These are phyloP conservation scores for Cephus runcator DNA, from an alignment of 2,888 invertebrate species.

Conservation along the genomic window DNA sequence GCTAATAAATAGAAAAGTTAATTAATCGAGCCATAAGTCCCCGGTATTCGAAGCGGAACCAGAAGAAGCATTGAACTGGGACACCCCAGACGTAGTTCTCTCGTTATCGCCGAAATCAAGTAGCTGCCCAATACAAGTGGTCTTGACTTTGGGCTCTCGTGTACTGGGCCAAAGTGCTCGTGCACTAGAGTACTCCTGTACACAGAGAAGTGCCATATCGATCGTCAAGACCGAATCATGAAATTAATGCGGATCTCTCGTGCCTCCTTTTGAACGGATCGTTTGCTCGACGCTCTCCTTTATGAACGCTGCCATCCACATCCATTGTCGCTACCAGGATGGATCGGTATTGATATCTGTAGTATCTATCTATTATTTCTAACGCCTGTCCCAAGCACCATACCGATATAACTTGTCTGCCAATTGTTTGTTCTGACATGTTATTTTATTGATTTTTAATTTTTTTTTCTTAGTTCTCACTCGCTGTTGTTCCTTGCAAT, in stretches of 20 bases:
- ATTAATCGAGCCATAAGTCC: not conserved
- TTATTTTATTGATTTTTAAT: not conserved
- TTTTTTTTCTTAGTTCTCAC: not conserved
- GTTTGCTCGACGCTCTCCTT: not conserved
- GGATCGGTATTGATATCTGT: conserved; percentile 12
- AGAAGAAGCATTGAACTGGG: not conserved
- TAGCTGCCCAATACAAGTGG: not conserved
- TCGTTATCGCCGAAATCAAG: not conserved
- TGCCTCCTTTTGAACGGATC: not conserved
- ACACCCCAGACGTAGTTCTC: not conserved
- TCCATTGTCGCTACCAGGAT: not conserved
- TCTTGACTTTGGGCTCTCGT: not conserved
- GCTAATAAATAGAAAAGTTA: not conserved
- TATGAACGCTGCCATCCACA: not conserved
- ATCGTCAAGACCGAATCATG: conserved; percentile 15
- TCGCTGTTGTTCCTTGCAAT: not conserved
- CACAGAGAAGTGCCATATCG: not conserved
- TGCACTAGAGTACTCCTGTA: not conserved
- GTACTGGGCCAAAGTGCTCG: not conserved
- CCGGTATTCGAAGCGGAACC: not conserved
- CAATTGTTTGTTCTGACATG: not conserved
- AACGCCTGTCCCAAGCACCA: not conserved
- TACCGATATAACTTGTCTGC: not conserved
- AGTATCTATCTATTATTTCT: conserved; percentile 9
- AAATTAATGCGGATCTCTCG: conserved; percentile 19